Evolutionary conservation across 2,797 vertebrate genomes (phyloP), one percentile per base, ranked within the genome.

Genomic region (Gymnoscopelus microlampas): DNA sequence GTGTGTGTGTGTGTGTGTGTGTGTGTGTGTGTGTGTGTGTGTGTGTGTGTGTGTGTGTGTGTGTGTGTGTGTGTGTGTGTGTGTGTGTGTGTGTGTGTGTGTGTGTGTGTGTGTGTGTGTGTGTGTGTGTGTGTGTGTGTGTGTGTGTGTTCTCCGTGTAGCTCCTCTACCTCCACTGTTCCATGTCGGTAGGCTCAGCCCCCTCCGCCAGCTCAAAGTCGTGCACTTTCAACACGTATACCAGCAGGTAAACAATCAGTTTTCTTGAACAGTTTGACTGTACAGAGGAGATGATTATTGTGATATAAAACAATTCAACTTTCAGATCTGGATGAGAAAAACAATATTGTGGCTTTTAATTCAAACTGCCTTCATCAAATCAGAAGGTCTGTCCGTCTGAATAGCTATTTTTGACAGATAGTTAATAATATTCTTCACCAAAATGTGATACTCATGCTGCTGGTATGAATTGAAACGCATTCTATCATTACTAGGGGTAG

Each of bases 101-200:
- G 5, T 55, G 2, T 63, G 5, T 63, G 32, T 68, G 2, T 55
- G 6, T 53, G 13, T 50, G 8, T 63, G 32, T 68, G 2, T 55
- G 6, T 53, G 13, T 50, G 8, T 63, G 32, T 68, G 2, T 55
- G 6, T 53, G 13, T 50, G 8, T 63, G 2, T 54, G 6, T 51
- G 13, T 49, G 8, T 62, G 5, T 55, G 2, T 61, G 14, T 63
- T 3, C 23, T 32, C 12, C 1, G 8, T 53, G 0, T 66, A 93
- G 91, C 50, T 73, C 6, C 77, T 90, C 60, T 89, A 85, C 76
- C 80, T 94, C 53, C 91, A 93, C 71, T 93, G 92, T 76, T 82
- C 74, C 2, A 29, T 92, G 54, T 87, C 83, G 0, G 70, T 90
- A 12, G 61, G 76, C 63, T 49, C 66, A 3, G 4, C 26, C 4